Base-by-base conservation (phyloP, 1,140 invertebrate species). In the Hyles euphorbiae region DNA sequence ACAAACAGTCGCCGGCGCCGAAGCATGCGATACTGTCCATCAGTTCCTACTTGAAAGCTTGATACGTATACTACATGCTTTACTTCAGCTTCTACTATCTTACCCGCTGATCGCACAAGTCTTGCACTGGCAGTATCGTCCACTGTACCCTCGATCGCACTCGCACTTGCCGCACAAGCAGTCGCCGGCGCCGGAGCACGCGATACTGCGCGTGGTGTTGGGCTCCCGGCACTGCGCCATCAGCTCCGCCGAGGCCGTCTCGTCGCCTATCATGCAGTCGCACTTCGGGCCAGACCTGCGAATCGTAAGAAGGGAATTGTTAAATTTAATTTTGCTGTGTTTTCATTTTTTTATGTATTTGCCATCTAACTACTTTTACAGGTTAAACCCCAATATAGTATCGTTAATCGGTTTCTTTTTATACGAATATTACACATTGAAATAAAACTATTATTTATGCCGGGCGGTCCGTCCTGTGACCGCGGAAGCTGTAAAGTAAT, bases 261-360 rank as follows among this genome's bases (percentile, higher is more conserved):
- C 81, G 62, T 90, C 85, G 5, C 74, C 73, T 5, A 83, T 73
- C 2, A 88, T 85, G 49, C 91, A 92, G 55, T 87, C 83, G 68
- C 91, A 92, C 1, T 68, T 70, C 11, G 84, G 87, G n/a, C 91
- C 91, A 0, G 87, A 90, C 90, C 90, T 91, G 64, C 45, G 68
- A 72, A 54, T 43, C 50, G 0, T 34, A 36, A 8, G 3, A 55
- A 47, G 8, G 2, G 4, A 40, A 5, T 40, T 5, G 36, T 40
- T 40, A 36, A 3, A 7, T 7, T 36, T 4, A 3, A 36, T 7
- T 4, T 36, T 36, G 7, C 36, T 3, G 36, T 36, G 36, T 4
- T 7, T 4, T 36, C 7, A 36, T 36, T 4, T 36, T 36, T 7
- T 4, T 36, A 3, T 36, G 3, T 36, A n/a, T n/a, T n/a, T n/a